Base-by-base conservation (phyloP, 2,113 vertebrate species). In the Geococcyx californianus region DNA sequence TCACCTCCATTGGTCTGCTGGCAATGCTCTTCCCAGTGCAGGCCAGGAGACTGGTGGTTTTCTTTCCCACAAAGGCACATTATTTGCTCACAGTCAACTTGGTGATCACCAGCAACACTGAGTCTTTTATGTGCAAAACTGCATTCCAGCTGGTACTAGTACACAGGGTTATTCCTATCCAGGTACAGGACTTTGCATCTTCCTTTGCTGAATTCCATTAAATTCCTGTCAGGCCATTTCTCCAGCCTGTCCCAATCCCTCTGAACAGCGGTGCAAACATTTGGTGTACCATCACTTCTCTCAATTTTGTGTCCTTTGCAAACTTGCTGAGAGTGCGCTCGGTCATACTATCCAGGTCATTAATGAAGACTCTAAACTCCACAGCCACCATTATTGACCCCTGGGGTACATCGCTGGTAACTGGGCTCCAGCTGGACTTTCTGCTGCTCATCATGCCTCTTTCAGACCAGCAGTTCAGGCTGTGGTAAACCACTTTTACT, bases 11-110 rank as follows among this genome's bases (percentile, higher is more conserved):
- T 47, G 4, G 11, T n/a, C n/a, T 60, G 64, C 42, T 56, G 42
- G 36, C 49, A 49, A 56, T 0, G 0, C 11, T 42, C 23, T 58
- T 63, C 56, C 23, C 19, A n/a, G 3, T 16, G 38, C 11, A 21
- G 31, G 36, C 29, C 33, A 56, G 26, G 25, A 56, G 10, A 31
- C n/a, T n/a, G 25, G 13, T 76, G 34, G 34, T 26, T 19, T 18
- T 26, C 49, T 42, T 64, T 52, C 52, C 74, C 45, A 59, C 19
- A 52, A 45, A 56, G 36, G 23, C 58, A 59, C 24, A 29, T 25
- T 14, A 16, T 23, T 72, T 66, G 36, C 19, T 73, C 36, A 38
- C 1, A 1, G 31, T 23, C 55, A 76, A 11, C 21, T 18, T 33
- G 21, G 17, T 49, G n/a, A 59, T 38, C 24, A 62, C 29, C 47